Percentiles rank a stretch among this genome's conserved stretches.
phyloP scores from a whole-genome alignment of 1,140 invertebrate genomes.

The Diplogasteroides magnus region DNA sequence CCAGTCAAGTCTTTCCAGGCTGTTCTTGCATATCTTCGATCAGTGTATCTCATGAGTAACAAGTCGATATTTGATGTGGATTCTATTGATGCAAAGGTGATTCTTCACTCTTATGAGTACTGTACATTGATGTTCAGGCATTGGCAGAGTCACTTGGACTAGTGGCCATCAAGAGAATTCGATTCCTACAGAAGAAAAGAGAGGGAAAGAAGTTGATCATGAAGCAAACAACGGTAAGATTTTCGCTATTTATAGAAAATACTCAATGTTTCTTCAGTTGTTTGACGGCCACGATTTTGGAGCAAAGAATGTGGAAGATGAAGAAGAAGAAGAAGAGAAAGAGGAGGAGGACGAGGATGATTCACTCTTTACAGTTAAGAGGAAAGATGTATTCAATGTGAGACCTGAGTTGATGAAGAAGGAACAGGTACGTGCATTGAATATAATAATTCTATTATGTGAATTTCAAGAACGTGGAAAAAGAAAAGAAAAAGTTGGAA shows the following conservation, averaged over 20 bases:
- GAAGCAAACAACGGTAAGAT: neutral
- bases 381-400: conserved; percentile 40
- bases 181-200: conserved; percentile 39
- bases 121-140: conserved; percentile 1
- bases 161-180: conserved; percentile 43
- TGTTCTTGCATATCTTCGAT: conserved; percentile 45
- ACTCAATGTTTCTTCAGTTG: neutral
- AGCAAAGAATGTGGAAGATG: conserved; percentile 9
- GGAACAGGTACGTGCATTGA: conserved; percentile 13
- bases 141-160: conserved; percentile 45
- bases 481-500: neutral
- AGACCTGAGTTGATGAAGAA: conserved; percentile 6
- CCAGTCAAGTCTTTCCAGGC: too few relatives aligned
- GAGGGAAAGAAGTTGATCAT: neutral
- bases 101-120: conserved; percentile 21
- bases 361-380: conserved; percentile 40
- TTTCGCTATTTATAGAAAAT: neutral
- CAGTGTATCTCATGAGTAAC: conserved; percentile 42
- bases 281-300: conserved; percentile 2
- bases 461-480: conserved; percentile 20
- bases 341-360: conserved; percentile 27
- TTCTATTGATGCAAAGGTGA: conserved; percentile 42
- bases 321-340: conserved; percentile 21
- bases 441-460: conserved; percentile 14
- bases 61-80: conserved; percentile 51